These are phyloP conservation scores for Spermophilus dauricus DNA, from an alignment of 2,113 vertebrate species.

Conservation along the genomic window DNA sequence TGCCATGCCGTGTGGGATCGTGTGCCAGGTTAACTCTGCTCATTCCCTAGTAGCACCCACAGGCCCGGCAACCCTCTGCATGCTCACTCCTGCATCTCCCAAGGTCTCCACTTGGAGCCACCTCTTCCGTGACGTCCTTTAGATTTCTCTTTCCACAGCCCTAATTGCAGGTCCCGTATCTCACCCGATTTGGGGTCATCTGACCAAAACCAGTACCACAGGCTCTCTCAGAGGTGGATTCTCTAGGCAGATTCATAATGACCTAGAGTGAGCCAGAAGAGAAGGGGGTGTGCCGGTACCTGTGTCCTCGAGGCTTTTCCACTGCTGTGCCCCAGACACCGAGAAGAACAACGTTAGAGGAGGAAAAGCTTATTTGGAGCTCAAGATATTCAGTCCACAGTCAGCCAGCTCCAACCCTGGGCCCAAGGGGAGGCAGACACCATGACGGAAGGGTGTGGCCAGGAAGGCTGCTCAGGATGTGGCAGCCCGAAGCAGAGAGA, in stretches of 20 bases:
- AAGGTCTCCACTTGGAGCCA: not conserved
- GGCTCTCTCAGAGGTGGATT: not conserved
- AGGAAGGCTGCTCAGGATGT: no score
- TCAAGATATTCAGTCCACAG: no score
- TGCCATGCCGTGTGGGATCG: not conserved
- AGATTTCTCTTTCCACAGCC: not conserved
- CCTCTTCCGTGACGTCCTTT: not conserved
- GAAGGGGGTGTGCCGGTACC: accelerated
- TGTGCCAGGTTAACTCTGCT: not conserved
- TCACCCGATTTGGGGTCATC: no score
- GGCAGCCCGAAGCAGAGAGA: no score
- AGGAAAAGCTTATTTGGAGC: no score
- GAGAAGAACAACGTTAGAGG: no score
- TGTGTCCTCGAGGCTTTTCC: no score
- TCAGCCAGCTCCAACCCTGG: no score
- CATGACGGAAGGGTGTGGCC: no score
- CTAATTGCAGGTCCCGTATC: not conserved
- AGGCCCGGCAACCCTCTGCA: not conserved
- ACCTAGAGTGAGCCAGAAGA: not conserved
- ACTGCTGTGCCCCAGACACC: no score
- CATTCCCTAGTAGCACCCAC: not conserved
- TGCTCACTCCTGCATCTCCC: not conserved
- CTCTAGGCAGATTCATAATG: not conserved
- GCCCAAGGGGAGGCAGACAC: no score
- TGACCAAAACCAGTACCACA: not conserved